A percentile compares a stretch with the other conserved stretches of the same genome.
These are phyloP conservation scores for Gonatopus flavifemur DNA, from an alignment of 1,140 invertebrate species.

Conservation along the genomic window DNA sequence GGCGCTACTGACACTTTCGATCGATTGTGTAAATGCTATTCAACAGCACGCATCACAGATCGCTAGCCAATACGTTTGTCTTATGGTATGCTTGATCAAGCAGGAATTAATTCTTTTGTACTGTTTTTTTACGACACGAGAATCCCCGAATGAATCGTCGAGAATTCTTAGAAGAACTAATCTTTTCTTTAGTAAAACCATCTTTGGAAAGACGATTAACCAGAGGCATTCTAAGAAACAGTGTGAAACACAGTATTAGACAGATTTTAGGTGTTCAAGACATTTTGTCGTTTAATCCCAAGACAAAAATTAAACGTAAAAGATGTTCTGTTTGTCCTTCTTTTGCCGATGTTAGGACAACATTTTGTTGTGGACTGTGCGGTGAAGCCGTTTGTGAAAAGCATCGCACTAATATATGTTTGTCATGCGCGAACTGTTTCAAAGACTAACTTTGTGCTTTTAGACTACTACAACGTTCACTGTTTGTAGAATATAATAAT, in stretches of 20 bases:
- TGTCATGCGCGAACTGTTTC: neutral
- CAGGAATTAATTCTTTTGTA: constrained; percentile 26
- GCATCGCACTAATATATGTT: neutral
- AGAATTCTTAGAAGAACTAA: constrained; percentile 11
- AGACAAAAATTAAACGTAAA: neutral
- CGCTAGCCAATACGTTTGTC: constrained; percentile 48
- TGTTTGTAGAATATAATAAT: neutral
- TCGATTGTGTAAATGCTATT: constrained; percentile 42
- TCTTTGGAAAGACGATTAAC: constrained; percentile 12
- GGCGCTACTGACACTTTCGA: constrained; percentile 50
- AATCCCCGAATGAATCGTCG: constrained; percentile 7
- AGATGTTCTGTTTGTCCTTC: neutral
- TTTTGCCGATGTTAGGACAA: neutral
- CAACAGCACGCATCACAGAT: constrained; percentile 32
- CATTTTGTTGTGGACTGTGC: neutral
- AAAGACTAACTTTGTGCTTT: neutral
- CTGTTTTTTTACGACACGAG: constrained; percentile 9
- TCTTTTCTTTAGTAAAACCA: constrained; percentile 7
- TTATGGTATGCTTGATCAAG: constrained; percentile 37
- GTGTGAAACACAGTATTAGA: neutral
- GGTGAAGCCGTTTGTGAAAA: neutral
- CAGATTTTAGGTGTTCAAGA: neutral
- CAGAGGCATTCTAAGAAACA: neutral
- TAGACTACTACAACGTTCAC: neutral
- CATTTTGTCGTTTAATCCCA: neutral